These are phyloP conservation scores for Phymorhynchus buccinoides DNA, from an alignment of 1,140 invertebrate genomes.

Conservation along the genomic window DNA sequence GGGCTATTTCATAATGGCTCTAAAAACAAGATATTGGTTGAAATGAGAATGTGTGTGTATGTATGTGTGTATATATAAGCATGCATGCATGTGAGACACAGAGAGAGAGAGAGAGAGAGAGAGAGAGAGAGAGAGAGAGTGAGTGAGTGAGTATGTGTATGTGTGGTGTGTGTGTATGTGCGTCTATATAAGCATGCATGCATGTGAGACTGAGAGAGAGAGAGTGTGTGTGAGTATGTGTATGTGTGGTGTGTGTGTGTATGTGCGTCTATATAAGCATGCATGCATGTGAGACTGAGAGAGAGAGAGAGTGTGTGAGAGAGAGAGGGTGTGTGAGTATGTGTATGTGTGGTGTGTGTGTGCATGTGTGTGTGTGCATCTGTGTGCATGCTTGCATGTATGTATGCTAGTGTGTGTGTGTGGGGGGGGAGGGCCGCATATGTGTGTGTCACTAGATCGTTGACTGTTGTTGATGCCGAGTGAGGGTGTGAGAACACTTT, in stretches of 20 bases:
- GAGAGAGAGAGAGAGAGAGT: not conserved
- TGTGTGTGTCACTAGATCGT: not conserved
- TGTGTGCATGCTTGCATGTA: not conserved
- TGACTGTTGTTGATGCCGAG: no score
- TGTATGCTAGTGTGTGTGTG: not conserved
- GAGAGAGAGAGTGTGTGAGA: not conserved
- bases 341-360: not conserved
- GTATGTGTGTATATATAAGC: no score
- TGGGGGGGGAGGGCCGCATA: no score
- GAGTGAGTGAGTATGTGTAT: not conserved
- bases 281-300: not conserved
- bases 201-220: not conserved
- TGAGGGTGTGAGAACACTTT: no score
- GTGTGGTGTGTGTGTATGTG: slow-evolving; percentile 3
- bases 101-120: not conserved
- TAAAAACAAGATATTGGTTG: no score
- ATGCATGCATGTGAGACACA: not conserved
- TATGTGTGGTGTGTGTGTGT: slow-evolving; percentile 28
- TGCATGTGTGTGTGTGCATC: not conserved
- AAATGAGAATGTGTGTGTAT: no score
- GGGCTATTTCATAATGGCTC: no score
- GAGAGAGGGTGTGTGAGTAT: not conserved
- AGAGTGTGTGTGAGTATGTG: slow-evolving; percentile 18
- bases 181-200: not conserved
- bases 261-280: slow-evolving; percentile 27